A percentile compares a stretch with the other conserved stretches of the same genome.
phyloP scores from a whole-genome alignment of 2,888 invertebrate genomes.

The Chrysodeixis includens region DNA sequence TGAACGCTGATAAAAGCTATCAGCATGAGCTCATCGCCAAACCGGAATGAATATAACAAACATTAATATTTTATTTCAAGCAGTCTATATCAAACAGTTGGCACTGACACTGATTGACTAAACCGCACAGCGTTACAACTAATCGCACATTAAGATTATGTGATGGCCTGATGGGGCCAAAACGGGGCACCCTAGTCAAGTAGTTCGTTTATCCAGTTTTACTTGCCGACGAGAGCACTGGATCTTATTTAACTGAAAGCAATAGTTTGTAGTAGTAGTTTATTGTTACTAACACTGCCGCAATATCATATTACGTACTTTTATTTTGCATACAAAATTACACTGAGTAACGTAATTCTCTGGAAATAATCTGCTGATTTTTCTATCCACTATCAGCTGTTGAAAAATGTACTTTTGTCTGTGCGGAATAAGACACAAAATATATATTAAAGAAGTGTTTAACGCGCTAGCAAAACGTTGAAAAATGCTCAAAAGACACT shows the following conservation, averaged over 20 bases:
- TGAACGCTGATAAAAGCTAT: not conserved
- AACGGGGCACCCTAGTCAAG: constrained; percentile 14
- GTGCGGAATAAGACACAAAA: constrained; percentile 26
- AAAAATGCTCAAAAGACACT: constrained; percentile 31
- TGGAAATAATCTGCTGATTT: constrained; percentile 28
- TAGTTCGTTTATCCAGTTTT: too few relatives aligned
- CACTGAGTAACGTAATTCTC: constrained; percentile 17
- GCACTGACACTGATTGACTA: constrained; percentile 43
- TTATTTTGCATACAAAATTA: constrained; percentile 35
- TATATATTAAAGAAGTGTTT: constrained; percentile 16
- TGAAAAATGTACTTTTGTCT: constrained; percentile 18
- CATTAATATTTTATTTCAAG: not conserved
- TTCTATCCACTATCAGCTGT: constrained; percentile 9
- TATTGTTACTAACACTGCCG: too few relatives aligned
- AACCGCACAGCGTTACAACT: constrained; percentile 13
- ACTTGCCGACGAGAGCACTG: too few relatives aligned
- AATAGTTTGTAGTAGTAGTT: too few relatives aligned
- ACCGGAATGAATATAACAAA: not conserved
- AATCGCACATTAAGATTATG: constrained; percentile 17
- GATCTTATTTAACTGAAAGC: too few relatives aligned
- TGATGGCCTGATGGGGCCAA: constrained; percentile 28
- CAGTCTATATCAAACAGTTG: constrained; percentile 21
- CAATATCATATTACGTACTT: constrained; percentile 20
- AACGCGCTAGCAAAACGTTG: constrained; percentile 15
- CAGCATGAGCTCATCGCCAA: not conserved